Percentiles rank a stretch among this genome's conserved stretches.
phyloP scores from a whole-genome alignment of 2,888 invertebrate genomes.

The Acheta domesticus region DNA sequence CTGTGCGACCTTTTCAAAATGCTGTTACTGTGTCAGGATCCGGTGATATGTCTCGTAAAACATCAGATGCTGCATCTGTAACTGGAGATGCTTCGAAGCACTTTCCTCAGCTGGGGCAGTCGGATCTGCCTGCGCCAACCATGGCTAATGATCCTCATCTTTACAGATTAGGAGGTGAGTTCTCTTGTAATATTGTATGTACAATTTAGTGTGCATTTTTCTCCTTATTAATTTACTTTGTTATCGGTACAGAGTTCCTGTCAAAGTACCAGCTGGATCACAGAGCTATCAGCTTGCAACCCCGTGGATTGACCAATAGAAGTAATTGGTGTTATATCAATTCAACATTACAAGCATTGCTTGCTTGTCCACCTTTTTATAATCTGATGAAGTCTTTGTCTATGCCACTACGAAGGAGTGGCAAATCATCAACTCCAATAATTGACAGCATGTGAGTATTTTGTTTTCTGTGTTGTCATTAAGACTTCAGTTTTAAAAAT shows the following conservation, averaged over 20 bases:
- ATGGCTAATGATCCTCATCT: slow-evolving; percentile 61
- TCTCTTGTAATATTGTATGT: background rate
- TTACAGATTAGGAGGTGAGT: slow-evolving; percentile 67
- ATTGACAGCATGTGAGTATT: slow-evolving; percentile 85
- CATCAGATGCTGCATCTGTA: background rate
- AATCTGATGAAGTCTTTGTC: slow-evolving; percentile 81
- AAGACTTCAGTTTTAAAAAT: background rate
- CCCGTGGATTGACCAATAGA: slow-evolving; percentile 87
- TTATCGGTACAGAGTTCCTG: slow-evolving; percentile 60
- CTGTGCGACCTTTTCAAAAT: slow-evolving; percentile 30
- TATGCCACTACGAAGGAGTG: slow-evolving; percentile 51
- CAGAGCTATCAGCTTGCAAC: slow-evolving; percentile 73
- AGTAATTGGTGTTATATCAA: slow-evolving; percentile 97
- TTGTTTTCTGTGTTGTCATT: slow-evolving; percentile 4
- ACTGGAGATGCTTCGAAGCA: background rate
- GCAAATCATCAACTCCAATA: slow-evolving; percentile 66
- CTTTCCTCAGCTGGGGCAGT: slow-evolving; percentile 10
- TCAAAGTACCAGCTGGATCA: slow-evolving; percentile 73
- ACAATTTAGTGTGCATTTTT: background rate
- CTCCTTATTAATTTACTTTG: background rate
- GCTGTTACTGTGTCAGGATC: slow-evolving; percentile 23
- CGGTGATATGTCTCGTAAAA: slow-evolving; percentile 10
- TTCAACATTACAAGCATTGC: slow-evolving; percentile 86
- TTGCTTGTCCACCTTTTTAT: slow-evolving; percentile 93
- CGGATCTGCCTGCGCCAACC: slow-evolving; percentile 21